Evolutionary conservation across 2,888 invertebrate species (phyloP).

Genomic region (Lymantria monacha): DNA sequence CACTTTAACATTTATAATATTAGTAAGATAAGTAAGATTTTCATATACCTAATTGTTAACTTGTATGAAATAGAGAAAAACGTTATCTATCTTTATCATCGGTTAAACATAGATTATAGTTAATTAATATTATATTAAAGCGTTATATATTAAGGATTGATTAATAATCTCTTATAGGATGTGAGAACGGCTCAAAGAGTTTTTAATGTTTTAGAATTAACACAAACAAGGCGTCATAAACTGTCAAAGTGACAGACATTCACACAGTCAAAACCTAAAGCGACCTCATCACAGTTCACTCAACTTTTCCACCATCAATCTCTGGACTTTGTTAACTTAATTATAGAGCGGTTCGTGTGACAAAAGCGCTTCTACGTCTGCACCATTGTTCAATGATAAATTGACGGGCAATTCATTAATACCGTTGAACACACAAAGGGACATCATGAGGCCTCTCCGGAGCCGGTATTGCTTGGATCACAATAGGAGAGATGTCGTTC

Average conservation of each 20-base stretch:
- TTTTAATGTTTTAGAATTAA: no score
- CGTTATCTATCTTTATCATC: no score
- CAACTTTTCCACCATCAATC: constrained; percentile 31
- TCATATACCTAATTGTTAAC: no score
- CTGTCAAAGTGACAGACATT: background rate
- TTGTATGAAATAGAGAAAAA: no score
- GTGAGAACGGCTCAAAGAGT: no score
- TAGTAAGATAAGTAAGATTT: no score
- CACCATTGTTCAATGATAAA: constrained; percentile 37
- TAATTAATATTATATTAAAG: no score
- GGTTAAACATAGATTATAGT: no score
- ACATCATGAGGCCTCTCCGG: constrained; percentile 6
- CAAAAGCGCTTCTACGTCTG: constrained; percentile 23
- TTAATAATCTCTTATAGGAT: no score
- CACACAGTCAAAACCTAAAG: constrained; percentile 5
- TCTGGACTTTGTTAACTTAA: constrained; percentile 34
- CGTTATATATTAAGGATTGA: no score
- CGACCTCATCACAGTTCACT: constrained; percentile 22
- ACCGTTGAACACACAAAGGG: constrained; percentile 37
- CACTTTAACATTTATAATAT: no score
- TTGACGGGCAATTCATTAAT: constrained; percentile 45
- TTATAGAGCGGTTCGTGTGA: constrained; percentile 30
- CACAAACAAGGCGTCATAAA: no score
- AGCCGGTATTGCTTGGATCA: constrained; percentile 13
- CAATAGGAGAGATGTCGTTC: constrained; percentile 19